Evolutionary conservation across 92 coral and sea anemone species (phyloP).

Genomic region (Metridium senile): DNA sequence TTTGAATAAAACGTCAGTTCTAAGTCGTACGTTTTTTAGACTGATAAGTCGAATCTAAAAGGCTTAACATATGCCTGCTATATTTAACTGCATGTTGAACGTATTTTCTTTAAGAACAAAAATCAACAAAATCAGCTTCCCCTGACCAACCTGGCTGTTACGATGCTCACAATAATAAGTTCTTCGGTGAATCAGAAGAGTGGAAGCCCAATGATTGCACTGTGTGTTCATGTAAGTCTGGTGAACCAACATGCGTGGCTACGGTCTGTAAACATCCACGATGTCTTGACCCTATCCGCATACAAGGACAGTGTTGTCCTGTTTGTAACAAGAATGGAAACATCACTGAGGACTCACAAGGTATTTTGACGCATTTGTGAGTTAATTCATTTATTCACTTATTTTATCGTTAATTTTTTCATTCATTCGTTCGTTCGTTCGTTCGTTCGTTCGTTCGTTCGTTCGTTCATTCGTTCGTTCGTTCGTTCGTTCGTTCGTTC

Average conservation of each 20-base stretch:
- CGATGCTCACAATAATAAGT: conserved; percentile 81
- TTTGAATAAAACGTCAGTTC: too few relatives aligned
- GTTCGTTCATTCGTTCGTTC: background rate
- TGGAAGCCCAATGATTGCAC: conserved; percentile 98
- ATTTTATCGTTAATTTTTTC: background rate
- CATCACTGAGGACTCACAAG: conserved; percentile 27
- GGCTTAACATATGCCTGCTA: too few relatives aligned
- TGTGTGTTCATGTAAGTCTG: conserved; percentile 81
- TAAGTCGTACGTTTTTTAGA: too few relatives aligned
- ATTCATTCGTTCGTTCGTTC: background rate
- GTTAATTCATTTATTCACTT: background rate
- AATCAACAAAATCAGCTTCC: too few relatives aligned
- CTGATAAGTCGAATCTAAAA: too few relatives aligned
- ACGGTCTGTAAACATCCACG: conserved; percentile 87
- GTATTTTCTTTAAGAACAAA: too few relatives aligned
- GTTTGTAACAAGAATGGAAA: conserved; percentile 66
- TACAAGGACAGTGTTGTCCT: conserved; percentile 94
- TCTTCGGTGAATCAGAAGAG: conserved; percentile 78
- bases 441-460: background rate
- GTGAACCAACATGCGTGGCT: conserved; percentile 87
- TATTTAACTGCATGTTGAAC: too few relatives aligned
- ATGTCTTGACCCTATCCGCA: conserved; percentile 79
- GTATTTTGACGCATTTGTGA: background rate
- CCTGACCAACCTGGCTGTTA: conserved; percentile 64
- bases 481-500: background rate